phyloP scores from a whole-genome alignment of 2,888 invertebrate genomes.

The Osmoderma eremita region DNA sequence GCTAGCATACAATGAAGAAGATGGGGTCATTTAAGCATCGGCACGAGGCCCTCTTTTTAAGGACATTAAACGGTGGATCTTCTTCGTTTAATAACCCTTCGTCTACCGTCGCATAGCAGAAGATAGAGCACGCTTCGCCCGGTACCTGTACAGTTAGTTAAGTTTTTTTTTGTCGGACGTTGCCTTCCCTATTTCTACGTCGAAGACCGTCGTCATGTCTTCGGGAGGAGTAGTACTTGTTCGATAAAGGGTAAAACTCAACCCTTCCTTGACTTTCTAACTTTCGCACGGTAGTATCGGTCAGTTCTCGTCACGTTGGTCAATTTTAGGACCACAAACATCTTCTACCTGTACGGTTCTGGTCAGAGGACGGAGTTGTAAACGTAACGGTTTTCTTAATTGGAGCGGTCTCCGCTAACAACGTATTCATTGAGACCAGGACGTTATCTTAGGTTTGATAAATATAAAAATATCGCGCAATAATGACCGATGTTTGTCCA shows the following conservation, averaged over 20 bases:
- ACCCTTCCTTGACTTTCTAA: slow-evolving; percentile 47
- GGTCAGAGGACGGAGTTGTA: no score
- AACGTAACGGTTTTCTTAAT: no score
- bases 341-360: no score
- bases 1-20: slow-evolving; percentile 47
- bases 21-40: slow-evolving; percentile 46
- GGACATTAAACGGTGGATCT: slow-evolving; percentile 51
- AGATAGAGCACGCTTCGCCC: slow-evolving; percentile 49
- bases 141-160: slow-evolving; percentile 50
- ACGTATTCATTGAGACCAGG: no score
- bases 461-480: no score
- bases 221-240: background rate
- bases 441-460: no score
- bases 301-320: slow-evolving; percentile 49
- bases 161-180: slow-evolving; percentile 28
- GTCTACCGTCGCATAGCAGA: slow-evolving; percentile 13
- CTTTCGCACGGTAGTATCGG: slow-evolving; percentile 51
- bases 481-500: no score
- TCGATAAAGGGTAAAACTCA: slow-evolving; percentile 19
- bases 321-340: no score
- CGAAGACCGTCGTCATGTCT: no score
- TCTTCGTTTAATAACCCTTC: slow-evolving; percentile 58
- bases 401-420: no score
- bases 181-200: background rate
- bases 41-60: slow-evolving; percentile 47